A percentile compares a stretch with the other conserved stretches of the same genome.
phyloP scores from a whole-genome alignment of 2,797 vertebrate genomes.

The Microcaecilia unicolor region DNA sequence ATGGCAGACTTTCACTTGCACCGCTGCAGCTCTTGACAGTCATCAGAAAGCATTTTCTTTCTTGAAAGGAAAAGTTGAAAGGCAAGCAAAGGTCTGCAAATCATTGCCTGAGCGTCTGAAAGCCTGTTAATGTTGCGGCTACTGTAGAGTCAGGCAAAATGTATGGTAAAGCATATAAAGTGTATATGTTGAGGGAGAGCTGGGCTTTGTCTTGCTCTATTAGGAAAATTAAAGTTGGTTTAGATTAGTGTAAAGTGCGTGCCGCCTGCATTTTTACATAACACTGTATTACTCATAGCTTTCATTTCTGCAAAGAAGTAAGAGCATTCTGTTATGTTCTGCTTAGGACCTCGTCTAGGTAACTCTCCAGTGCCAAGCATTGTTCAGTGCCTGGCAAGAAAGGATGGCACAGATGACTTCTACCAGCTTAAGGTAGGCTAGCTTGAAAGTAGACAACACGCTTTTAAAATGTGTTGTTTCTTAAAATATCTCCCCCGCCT shows the following conservation, averaged over 20 bases:
- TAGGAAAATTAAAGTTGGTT: conserved; percentile 1
- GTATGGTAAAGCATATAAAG: too few relatives aligned
- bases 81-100: too few relatives aligned
- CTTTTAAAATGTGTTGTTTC: background rate
- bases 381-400: conserved; percentile 95
- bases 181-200: conserved; percentile 1
- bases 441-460: background rate
- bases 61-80: too few relatives aligned
- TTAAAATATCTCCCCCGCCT: background rate
- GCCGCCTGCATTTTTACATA: conserved; percentile 11
- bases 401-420: conserved; percentile 97
- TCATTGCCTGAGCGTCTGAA: too few relatives aligned
- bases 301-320: conserved; percentile 26
- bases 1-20: too few relatives aligned
- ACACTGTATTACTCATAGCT: conserved; percentile 26
- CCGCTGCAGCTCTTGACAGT: too few relatives aligned
- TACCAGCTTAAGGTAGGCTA: conserved; percentile 94
- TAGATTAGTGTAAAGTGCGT: background rate
- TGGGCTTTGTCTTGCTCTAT: background rate
- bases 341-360: conserved; percentile 87
- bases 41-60: too few relatives aligned
- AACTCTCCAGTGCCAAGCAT: conserved; percentile 98
- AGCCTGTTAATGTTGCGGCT: too few relatives aligned
- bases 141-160: too few relatives aligned
- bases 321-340: conserved; percentile 29